Evolutionary conservation across 2,888 invertebrate genomes (phyloP).

Genomic region (Drosophila kanekoi): DNA sequence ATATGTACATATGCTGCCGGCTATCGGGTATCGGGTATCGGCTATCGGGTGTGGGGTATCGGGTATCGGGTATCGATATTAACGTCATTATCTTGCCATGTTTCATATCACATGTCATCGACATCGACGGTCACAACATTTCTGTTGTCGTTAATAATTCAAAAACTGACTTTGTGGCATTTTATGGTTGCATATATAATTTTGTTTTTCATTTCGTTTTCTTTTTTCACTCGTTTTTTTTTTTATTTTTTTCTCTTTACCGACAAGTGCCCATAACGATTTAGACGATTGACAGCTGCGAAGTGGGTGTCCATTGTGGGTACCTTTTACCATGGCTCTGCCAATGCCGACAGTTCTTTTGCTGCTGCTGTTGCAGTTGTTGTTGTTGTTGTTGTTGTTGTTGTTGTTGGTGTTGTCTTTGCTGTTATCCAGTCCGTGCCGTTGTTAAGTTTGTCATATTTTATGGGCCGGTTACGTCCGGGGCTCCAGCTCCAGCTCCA

Average conservation of each 20-base stretch:
- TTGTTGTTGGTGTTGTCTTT: slow-evolving; percentile 50
- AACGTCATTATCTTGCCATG: slow-evolving; percentile 2
- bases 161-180: slow-evolving; percentile 60
- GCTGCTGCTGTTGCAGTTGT: slow-evolving; percentile 15
- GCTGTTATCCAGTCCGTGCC: slow-evolving; percentile 64
- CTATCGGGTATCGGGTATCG: background rate
- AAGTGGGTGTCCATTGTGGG: slow-evolving; percentile 70
- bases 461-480: slow-evolving; percentile 72
- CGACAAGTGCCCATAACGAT: slow-evolving; percentile 76
- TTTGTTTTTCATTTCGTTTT: background rate
- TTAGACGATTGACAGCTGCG: slow-evolving; percentile 74
- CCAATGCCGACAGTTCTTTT: slow-evolving; percentile 59
- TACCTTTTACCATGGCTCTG: slow-evolving; percentile 33
- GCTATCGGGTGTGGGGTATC: background rate
- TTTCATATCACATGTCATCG: slow-evolving; percentile 38
- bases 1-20: background rate
- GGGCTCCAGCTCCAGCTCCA: slow-evolving; percentile 23
- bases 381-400: slow-evolving; percentile 19
- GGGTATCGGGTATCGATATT: background rate
- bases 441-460: slow-evolving; percentile 76
- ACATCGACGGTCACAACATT: slow-evolving; percentile 60
- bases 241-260: slow-evolving; percentile 16
- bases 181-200: slow-evolving; percentile 54
- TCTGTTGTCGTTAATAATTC: slow-evolving; percentile 68
- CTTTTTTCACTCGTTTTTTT: background rate